Conservation (phyloP, 2,113 vertebrate species). For the Passer domesticus region DNA sequence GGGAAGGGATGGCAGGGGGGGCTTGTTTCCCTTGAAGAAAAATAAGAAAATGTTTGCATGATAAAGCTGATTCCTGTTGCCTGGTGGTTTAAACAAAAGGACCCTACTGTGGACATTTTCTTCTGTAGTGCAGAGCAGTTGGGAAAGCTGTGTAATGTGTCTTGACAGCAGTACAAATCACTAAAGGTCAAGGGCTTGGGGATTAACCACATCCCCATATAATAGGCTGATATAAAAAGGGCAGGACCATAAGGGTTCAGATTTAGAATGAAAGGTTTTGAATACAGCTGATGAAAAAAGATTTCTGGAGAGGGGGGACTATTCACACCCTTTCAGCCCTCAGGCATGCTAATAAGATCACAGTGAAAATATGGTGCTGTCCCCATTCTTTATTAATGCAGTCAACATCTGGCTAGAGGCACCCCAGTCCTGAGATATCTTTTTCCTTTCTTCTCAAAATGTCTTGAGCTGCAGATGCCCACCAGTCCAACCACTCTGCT, state of each 20-base stretch:
- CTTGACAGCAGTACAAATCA: slow-evolving; percentile 53
- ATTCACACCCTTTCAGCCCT: not conserved
- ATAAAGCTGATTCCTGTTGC: slow-evolving; percentile 9
- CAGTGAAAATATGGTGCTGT: not conserved
- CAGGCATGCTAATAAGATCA: not conserved
- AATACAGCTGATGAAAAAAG: slow-evolving; percentile 1
- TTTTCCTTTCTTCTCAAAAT: not conserved
- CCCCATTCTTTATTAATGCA: not conserved
- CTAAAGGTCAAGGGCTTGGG: slow-evolving; percentile 56
- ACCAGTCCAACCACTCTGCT: not conserved
- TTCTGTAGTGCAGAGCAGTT: slow-evolving; percentile 19
- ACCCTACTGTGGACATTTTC: not conserved
- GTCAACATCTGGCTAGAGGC: not conserved
- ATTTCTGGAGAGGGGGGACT: not conserved
- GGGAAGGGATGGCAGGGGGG: not conserved
- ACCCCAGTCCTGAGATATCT: not conserved
- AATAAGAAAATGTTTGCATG: slow-evolving; percentile 16
- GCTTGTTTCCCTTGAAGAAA: not conserved
- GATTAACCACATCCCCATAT: slow-evolving; percentile 45
- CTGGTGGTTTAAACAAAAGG: slow-evolving; percentile 41
- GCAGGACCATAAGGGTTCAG: slow-evolving; percentile 10
- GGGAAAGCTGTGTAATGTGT: slow-evolving; percentile 48
- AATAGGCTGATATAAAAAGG: slow-evolving; percentile 37
- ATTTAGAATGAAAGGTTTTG: slow-evolving; percentile 21
- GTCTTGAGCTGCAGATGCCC: not conserved